These are phyloP conservation scores for Mesembrinibis cayennensis DNA, from an alignment of 2,113 vertebrate species.

Conservation along the genomic window DNA sequence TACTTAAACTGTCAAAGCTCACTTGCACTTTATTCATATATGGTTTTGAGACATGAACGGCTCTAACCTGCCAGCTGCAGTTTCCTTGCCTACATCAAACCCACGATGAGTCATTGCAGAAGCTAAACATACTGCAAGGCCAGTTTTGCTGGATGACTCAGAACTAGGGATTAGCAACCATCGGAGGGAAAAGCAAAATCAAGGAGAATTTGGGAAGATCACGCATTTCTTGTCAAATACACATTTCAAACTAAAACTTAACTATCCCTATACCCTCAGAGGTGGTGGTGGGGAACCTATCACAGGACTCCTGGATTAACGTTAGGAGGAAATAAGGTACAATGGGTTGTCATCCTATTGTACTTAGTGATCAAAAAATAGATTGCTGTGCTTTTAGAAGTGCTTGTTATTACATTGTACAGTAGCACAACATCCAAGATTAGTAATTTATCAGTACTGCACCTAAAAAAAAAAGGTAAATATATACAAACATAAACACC, in stretches of 20 bases:
- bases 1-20: neutral
- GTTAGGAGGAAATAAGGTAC: neutral
- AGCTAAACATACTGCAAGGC: neutral
- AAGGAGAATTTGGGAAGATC: neutral
- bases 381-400: neutral
- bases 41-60: neutral
- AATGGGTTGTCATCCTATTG: neutral
- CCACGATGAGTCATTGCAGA: slow-evolving; percentile 1
- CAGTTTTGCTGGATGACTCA: slow-evolving; percentile 34
- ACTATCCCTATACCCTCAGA: neutral
- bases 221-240: neutral
- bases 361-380: neutral
- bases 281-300: neutral
- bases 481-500: neutral
- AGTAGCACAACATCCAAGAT: neutral
- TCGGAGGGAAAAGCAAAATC: neutral
- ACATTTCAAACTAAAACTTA: neutral
- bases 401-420: neutral
- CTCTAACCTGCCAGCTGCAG: neutral
- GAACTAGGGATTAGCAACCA: neutral
- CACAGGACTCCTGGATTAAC: neutral
- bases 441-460: neutral
- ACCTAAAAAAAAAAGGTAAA: neutral
- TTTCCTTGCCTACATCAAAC: neutral
- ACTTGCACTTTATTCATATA: neutral